Evolutionary conservation across 2,888 invertebrate genomes (phyloP).

Genomic region (Cryptus armator): DNA sequence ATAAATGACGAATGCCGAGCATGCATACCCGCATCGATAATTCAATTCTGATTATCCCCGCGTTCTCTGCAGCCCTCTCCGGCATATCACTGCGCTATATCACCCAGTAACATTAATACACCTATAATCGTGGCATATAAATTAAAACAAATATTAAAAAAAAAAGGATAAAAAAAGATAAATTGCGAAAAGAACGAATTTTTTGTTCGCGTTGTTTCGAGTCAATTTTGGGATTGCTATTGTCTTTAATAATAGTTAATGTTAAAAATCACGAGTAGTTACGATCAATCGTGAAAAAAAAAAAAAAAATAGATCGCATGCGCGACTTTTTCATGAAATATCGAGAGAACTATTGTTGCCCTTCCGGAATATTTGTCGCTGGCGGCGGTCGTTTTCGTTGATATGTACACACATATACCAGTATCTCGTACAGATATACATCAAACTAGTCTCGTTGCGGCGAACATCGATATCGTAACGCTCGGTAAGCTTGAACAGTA

Average conservation of each 20-base stretch:
- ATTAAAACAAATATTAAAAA: neutral
- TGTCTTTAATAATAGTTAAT: no score
- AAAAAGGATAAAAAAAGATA: neutral
- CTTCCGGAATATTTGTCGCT: conserved; percentile 42
- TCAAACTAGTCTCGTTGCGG: neutral
- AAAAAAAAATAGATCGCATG: no score
- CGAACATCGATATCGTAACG: conserved; percentile 38
- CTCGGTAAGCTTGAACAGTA: conserved; percentile 33
- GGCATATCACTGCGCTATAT: conserved; percentile 4
- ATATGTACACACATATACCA: neutral
- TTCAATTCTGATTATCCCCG: conserved; percentile 43
- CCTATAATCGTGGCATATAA: conserved; percentile 10
- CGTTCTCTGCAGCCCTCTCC: conserved; percentile 8
- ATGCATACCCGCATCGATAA: conserved; percentile 35
- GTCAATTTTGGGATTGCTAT: no score
- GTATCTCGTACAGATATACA: neutral
- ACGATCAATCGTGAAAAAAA: no score
- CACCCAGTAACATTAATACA: conserved; percentile 15
- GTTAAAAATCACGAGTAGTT: no score
- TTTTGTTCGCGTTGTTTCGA: neutral
- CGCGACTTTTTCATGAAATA: conserved; percentile 66
- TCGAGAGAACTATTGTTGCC: conserved; percentile 51
- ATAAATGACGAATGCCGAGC: conserved; percentile 59
- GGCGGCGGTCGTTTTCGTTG: conserved; percentile 16
- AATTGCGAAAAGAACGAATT: neutral